These are phyloP conservation scores for Tenthredo distinguenda DNA, from an alignment of 2,888 invertebrate species.

Conservation along the genomic window DNA sequence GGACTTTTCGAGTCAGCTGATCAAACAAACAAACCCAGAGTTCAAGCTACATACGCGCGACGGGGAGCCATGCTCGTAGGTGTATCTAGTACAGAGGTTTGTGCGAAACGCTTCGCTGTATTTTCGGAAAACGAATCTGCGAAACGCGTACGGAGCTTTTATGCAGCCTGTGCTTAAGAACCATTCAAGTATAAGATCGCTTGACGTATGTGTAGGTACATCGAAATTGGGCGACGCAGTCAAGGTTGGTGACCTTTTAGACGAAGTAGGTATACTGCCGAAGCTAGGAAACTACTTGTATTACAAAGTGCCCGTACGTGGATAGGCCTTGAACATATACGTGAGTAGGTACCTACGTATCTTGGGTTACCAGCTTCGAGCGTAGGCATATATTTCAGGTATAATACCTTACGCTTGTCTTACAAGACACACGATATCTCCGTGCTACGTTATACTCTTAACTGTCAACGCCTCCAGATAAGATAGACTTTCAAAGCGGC, in stretches of 20 bases:
- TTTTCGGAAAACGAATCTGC: not conserved
- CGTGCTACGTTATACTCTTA: constrained; percentile 51
- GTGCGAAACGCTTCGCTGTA: not conserved
- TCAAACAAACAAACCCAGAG: constrained; percentile 43
- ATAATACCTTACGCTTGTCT: constrained; percentile 65
- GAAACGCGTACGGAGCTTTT: not conserved
- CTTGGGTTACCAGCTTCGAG: constrained; percentile 41
- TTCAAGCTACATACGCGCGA: not conserved
- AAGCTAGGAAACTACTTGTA: constrained; percentile 41
- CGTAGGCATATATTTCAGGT: constrained; percentile 66
- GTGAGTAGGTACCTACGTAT: constrained; percentile 35
- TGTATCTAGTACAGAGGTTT: not conserved
- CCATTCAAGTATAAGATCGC: not conserved
- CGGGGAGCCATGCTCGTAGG: not conserved
- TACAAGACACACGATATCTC: constrained; percentile 67
- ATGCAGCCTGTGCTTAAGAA: not conserved
- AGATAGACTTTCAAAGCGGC: constrained; percentile 52
- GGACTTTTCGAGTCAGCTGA: constrained; percentile 45
- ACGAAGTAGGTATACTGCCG: not conserved
- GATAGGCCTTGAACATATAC: not conserved
- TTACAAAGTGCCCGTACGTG: constrained; percentile 37
- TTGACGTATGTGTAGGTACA: not conserved
- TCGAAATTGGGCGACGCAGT: constrained; percentile 4
- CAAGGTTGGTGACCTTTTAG: constrained; percentile 27
- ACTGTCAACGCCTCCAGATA: constrained; percentile 49